phyloP scores from a whole-genome alignment of 2,888 invertebrate species.

The Dicyrtomina minuta region DNA sequence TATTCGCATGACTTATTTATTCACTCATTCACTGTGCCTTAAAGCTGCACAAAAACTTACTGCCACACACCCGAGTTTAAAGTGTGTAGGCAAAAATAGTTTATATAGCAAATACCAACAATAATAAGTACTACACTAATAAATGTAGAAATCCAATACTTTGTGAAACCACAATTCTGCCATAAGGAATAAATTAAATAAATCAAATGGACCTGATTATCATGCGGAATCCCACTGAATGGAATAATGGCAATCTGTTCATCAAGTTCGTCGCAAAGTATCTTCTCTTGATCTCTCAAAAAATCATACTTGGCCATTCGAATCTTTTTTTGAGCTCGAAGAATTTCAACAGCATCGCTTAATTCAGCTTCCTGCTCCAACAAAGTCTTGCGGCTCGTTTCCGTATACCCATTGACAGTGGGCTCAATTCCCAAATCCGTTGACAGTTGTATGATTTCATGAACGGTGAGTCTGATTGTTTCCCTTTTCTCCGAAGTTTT shows the following conservation, averaged over 20 bases:
- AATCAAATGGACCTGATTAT: constrained; percentile 24
- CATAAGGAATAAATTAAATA: neutral
- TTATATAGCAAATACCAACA: too few species aligned
- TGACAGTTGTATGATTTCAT: constrained; percentile 20
- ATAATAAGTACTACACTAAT: neutral
- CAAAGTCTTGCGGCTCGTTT: constrained; percentile 3
- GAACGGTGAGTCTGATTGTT: neutral
- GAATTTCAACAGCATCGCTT: neutral
- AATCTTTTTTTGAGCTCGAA: constrained; percentile 24
- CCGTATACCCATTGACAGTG: neutral
- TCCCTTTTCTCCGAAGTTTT: constrained; percentile 9
- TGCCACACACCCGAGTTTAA: too few species aligned
- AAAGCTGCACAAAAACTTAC: too few species aligned
- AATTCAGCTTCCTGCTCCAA: constrained; percentile 21
- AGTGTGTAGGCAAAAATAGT: too few species aligned
- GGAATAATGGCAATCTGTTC: constrained; percentile 20
- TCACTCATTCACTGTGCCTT: too few species aligned
- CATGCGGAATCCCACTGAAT: constrained; percentile 30
- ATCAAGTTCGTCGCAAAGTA: constrained; percentile 22
- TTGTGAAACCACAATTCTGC: too few species aligned
- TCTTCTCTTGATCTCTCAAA: constrained; percentile 26
- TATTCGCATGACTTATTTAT: too few species aligned
- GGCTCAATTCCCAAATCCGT: constrained; percentile 10
- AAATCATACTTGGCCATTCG: constrained; percentile 31
- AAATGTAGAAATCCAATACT: neutral